Evolutionary conservation across 35 echinoderm and acorn worm genomes (phyloP).

Genomic region (Heliocidaris tuberculata): DNA sequence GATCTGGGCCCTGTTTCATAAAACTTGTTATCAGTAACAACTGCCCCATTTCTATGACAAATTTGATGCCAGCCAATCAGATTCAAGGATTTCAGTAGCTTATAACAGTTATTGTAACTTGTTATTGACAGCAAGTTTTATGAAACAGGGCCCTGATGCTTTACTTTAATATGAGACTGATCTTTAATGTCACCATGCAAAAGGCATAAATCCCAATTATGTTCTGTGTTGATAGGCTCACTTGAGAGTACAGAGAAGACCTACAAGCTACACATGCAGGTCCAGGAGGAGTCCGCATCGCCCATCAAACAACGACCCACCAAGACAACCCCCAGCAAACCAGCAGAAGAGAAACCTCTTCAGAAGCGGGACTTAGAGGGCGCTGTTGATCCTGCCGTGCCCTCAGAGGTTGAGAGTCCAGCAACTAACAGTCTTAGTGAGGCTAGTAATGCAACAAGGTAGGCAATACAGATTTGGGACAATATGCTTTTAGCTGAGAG

Average conservation of each 20-base stretch:
- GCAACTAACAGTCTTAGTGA: not conserved
- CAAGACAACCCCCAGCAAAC: not conserved
- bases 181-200: too few species aligned
- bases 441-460: constrained; percentile 50
- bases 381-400: not conserved
- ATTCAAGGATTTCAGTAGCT: too few species aligned
- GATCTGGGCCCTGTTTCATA: too few species aligned
- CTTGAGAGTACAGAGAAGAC: constrained; percentile 82
- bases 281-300: constrained; percentile 57
- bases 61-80: too few species aligned
- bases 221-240: constrained; percentile 20
- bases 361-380: constrained; percentile 65
- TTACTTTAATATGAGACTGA: too few species aligned
- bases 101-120: too few species aligned
- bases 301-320: constrained; percentile 33
- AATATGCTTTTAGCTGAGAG: not conserved
- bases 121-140: too few species aligned
- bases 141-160: too few species aligned
- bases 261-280: constrained; percentile 86
- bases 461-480: not conserved
- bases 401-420: not conserved
- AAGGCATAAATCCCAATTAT: not conserved
- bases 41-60: too few species aligned
- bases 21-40: too few species aligned
- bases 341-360: constrained; percentile 26